phyloP scores from a whole-genome alignment of 2,113 vertebrate genomes.

The Mus spicilegus region DNA sequence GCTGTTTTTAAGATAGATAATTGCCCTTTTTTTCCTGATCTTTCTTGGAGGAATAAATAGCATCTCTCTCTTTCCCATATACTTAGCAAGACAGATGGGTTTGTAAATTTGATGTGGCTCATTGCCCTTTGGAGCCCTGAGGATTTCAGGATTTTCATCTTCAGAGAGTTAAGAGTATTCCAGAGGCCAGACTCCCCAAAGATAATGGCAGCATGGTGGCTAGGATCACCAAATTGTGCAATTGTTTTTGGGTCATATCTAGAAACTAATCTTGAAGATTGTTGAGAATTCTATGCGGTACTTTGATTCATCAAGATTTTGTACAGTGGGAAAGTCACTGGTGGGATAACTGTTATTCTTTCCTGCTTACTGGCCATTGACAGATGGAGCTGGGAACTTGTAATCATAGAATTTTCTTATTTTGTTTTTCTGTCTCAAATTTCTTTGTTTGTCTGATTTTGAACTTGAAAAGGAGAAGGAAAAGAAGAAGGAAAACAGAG shows the following conservation, averaged over 20 bases:
- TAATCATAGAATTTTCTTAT: not conserved
- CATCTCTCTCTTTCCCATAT: conserved; percentile 66
- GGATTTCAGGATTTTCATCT: not conserved
- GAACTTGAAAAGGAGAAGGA: not conserved
- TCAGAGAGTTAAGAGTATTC: not conserved
- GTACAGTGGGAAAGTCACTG: not conserved
- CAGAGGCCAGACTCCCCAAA: not conserved
- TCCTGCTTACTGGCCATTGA: not conserved
- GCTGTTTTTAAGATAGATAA: conserved; percentile 63
- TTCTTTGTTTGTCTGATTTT: not conserved
- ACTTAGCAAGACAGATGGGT: conserved; percentile 68
- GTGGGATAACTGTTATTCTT: not conserved
- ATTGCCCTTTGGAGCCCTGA: not conserved
- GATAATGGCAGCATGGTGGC: not conserved
- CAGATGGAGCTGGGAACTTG: not conserved
- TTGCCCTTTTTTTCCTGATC: conserved; percentile 61
- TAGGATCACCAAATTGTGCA: not conserved
- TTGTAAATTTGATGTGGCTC: conserved; percentile 1
- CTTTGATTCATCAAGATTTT: not conserved
- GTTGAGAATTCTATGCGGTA: not conserved
- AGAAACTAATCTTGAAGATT: not conserved
- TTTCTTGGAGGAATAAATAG: conserved; percentile 66
- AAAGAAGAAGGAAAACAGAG: not conserved
- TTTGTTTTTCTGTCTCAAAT: not conserved
- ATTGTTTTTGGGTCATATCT: not conserved